Evolutionary conservation across 2,113 vertebrate genomes (phyloP), one percentile per base, ranked within the genome.

Genomic region (mouse (Mus musculus)): DNA sequence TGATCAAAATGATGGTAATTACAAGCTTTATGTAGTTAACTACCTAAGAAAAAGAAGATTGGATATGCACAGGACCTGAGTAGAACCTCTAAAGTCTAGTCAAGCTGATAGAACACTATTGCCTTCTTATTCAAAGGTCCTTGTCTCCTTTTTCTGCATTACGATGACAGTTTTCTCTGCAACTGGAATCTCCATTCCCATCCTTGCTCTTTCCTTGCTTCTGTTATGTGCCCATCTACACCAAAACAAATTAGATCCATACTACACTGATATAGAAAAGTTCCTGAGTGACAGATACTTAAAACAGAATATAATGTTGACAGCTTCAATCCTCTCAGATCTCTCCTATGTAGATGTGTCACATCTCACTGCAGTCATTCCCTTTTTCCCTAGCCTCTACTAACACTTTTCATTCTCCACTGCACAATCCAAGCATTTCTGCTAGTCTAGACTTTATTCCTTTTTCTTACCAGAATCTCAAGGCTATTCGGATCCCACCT

Each of bases 21-120:
- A 9, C 4, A 84, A 89, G 19, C 72, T 33, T 93, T 95, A 52
- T 88, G 14, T 56, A 91, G 24, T 49, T 67, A 91, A 67, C 69
- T 20, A 17, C 52, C 11, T 46, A 13, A 95, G 24, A 26, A 71
- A 75, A 59, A 9, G 39, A 77, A 69, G 65, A 22, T 12, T 46
- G 76, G 22, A 22, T 24, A 11, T 1, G 0, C 9, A 36, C 13
- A 52, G 3, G 16, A 9, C 24, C 7, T 6, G 36, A 24, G 7
- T 63, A 63, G 16, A 0, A 6, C 65, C 5, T 85, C n/a, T 75
- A 30, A 86, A 19, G 22, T 87, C 89, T 13, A 67, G 30, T 73
- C 20, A 81, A 5, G 26, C 9, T 77, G 22, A 69, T 39, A 39
- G 17, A 89, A 42, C 5, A 52, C 2, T 16, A 17, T 54, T 5